Conservation (phyloP, 2,113 vertebrate genomes). For the Campylomormyrus tamandua region DNA sequence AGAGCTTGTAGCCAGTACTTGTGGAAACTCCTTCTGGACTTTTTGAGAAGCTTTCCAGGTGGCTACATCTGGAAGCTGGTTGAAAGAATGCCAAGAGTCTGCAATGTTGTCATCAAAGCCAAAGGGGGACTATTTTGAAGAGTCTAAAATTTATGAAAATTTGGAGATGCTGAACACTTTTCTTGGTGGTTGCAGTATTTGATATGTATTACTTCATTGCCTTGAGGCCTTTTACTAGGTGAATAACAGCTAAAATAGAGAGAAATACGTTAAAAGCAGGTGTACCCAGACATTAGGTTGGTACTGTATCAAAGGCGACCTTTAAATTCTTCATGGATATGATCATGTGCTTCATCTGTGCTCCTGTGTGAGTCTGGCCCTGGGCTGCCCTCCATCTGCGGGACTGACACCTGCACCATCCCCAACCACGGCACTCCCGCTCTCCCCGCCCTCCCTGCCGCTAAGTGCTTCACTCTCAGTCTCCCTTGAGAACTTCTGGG, state of each 20-base stretch:
- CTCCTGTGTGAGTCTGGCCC: background rate
- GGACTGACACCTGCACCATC: too few relatives aligned
- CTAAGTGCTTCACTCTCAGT: background rate
- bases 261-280: background rate
- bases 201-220: background rate
- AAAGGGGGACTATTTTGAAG: background rate
- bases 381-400: background rate
- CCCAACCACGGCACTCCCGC: background rate
- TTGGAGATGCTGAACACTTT: background rate
- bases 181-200: background rate
- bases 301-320: background rate
- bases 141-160: background rate
- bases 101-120: background rate
- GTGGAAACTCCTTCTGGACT: background rate
- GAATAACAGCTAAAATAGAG: background rate
- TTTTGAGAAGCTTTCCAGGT: background rate
- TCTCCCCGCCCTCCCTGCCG: background rate
- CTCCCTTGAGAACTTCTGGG: conserved; percentile 12
- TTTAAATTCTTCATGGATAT: background rate
- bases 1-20: background rate
- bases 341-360: background rate
- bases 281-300: background rate
- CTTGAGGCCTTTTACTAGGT: background rate
- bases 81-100: background rate
- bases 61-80: background rate